phyloP scores from a whole-genome alignment of 2,113 vertebrate genomes.

The Tamias sibiricus region DNA sequence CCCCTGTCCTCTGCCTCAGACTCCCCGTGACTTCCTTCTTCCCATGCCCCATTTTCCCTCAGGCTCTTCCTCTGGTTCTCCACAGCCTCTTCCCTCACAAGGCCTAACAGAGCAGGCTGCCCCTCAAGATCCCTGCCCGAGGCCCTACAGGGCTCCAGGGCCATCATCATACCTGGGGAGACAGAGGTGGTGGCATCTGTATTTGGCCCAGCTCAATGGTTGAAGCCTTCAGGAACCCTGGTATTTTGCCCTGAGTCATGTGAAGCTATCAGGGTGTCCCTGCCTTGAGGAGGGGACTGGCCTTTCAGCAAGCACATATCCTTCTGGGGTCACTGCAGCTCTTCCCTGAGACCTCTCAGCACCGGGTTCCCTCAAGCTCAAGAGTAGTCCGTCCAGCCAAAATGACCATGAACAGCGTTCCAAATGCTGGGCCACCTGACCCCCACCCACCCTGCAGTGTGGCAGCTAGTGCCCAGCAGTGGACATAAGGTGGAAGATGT shows the following conservation, averaged over 20 bases:
- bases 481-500: neutral
- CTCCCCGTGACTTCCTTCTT: neutral
- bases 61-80: neutral
- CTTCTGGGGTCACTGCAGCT: neutral
- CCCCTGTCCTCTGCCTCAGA: neutral
- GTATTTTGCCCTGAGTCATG: fast-evolving
- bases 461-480: too few relatives aligned
- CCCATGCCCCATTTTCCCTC: neutral
- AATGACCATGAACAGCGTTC: fast-evolving
- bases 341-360: neutral
- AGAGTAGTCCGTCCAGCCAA: neutral
- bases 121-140: fast-evolving
- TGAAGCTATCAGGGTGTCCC: neutral
- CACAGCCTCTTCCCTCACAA: neutral
- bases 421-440: neutral
- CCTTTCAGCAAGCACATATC: fast-evolving
- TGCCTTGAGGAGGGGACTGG: neutral
- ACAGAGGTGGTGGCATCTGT: neutral
- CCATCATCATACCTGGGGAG: fast-evolving
- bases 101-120: neutral
- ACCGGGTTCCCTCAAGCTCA: neutral
- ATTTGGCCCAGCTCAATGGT: neutral
- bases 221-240: neutral
- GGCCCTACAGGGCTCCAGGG: too few relatives aligned
- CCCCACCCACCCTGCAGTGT: too few relatives aligned